Evolutionary conservation across 2,888 invertebrate species (phyloP), one percentile per base, ranked within the genome.

Genomic region (Orthosia incerta): DNA sequence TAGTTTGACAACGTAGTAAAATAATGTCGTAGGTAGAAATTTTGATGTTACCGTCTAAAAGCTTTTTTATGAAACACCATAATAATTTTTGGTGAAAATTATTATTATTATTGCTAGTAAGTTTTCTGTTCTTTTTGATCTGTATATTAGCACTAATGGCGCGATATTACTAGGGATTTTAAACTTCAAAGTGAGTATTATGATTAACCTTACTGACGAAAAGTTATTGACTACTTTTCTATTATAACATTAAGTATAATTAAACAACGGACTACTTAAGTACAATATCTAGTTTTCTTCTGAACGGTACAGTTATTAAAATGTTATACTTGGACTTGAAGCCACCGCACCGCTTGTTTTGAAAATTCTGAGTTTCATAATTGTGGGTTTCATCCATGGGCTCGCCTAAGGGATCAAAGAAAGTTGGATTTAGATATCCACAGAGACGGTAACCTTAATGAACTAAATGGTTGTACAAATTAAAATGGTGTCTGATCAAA

Each of bases 1-100:
- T 85, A 80, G 85, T 88, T 87, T 88, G 90, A 91, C 89, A 89
- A 79, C 73, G 76, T 77, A 79, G 80, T 87, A 79, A 84, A 86
- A 82, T 86, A 74, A 82, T 79, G 77, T 82, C 76, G 77, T 86
- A 84, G 78, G 79, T 81, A 80, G 72, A 46, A 26, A 83, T 68
- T 78, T 86, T 84, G 79, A 84, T 85, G 82, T 84, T 73, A 51
- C 31, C 53, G 61, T 61, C 79, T 87, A 72, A 87, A 84, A 86
- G 83, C 80, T 86, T 87, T 86, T 80, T 79, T 77, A 67, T 79
- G 71, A 74, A 81, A 74, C 63, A 69, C 74, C 72, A 61, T 76
- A 53, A 81, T 74, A 65, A 53, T 82, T 23, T 53, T 69, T 12
- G 13, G 39, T 63, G 48, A 60, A 67, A 66, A 71, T 84, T 76